A percentile compares a stretch with the other conserved stretches of the same genome.
These are phyloP conservation scores for Uloborus diversus DNA, from an alignment of 1,140 invertebrate species.

Conservation along the genomic window DNA sequence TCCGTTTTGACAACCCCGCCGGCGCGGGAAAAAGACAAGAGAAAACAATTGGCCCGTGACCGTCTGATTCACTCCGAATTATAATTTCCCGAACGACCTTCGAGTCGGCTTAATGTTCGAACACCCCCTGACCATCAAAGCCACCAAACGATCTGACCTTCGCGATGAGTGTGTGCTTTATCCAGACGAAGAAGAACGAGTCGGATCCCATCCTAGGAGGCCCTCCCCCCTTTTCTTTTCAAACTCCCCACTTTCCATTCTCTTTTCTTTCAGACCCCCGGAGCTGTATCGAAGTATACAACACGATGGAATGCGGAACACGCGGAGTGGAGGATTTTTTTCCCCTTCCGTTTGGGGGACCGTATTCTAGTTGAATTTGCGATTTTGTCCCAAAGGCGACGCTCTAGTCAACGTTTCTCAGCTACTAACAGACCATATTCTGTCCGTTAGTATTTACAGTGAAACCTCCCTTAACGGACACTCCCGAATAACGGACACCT, in stretches of 20 bases:
- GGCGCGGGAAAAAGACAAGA: not conserved
- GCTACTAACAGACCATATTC: too few species aligned
- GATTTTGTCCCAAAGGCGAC: too few species aligned
- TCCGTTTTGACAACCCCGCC: conserved; percentile 2
- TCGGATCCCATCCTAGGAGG: too few species aligned
- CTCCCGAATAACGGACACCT: too few species aligned
- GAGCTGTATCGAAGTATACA: conserved; percentile 43
- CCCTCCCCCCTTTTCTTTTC: conserved; percentile 7
- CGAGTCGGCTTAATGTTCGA: conserved; percentile 2
- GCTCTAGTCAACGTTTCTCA: too few species aligned
- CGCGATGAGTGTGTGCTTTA: conserved; percentile 32
- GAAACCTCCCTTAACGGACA: too few species aligned
- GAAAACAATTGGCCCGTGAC: conserved; percentile 45
- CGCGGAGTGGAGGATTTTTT: conserved; percentile 12
- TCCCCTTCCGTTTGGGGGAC: not conserved
- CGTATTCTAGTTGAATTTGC: conserved; percentile 27
- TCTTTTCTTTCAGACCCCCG: conserved; percentile 6
- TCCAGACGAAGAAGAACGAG: conserved; percentile 26
- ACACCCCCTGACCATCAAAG: conserved; percentile 45
- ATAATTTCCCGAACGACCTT: conserved; percentile 10
- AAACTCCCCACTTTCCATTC: conserved; percentile 2
- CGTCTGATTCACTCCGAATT: conserved; percentile 12
- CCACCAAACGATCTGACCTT: conserved; percentile 53
- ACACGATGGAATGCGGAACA: conserved; percentile 56
- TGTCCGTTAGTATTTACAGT: too few species aligned